A percentile compares a stretch with the other conserved stretches of the same genome.
Conservation (phyloP, 2,113 vertebrate species). For the Chaenogobius annularis region DNA sequence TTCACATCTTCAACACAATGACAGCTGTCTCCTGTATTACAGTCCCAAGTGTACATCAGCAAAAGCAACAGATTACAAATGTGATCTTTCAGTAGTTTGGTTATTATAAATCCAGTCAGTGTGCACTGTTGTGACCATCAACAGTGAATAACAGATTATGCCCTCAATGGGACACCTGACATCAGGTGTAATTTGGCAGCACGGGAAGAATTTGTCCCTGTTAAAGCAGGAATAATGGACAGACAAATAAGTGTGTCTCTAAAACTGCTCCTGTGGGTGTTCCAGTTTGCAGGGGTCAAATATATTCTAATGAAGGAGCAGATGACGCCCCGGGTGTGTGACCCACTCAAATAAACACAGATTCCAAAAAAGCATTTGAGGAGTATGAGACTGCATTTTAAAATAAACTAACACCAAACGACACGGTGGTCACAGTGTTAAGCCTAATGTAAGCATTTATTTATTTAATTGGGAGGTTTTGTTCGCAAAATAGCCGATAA, state of each 20-base stretch:
- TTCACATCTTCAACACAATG: slow-evolving; percentile 27
- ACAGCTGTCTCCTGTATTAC: slow-evolving; percentile 11
- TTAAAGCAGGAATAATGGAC: background rate
- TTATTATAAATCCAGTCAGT: background rate
- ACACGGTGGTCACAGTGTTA: background rate
- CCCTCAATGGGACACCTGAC: background rate
- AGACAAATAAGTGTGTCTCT: background rate
- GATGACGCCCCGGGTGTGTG: background rate
- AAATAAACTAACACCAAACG: background rate
- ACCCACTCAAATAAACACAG: background rate
- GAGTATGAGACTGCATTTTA: background rate
- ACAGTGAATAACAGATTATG: background rate
- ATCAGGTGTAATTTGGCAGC: background rate
- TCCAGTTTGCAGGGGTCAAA: background rate
- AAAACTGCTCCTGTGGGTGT: too few relatives aligned
- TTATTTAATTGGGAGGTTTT: background rate
- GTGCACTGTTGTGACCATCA: background rate
- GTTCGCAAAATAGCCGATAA: too few relatives aligned
- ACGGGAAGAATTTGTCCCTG: background rate
- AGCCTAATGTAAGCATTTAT: background rate
- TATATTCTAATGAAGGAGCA: background rate
- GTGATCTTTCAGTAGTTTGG: slow-evolving; percentile 6
- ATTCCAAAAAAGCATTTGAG: background rate
- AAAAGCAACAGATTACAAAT: background rate
- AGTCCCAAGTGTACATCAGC: background rate